Conservation (phyloP, 2,113 vertebrate genomes). For the Macheiramphus alcinus region DNA sequence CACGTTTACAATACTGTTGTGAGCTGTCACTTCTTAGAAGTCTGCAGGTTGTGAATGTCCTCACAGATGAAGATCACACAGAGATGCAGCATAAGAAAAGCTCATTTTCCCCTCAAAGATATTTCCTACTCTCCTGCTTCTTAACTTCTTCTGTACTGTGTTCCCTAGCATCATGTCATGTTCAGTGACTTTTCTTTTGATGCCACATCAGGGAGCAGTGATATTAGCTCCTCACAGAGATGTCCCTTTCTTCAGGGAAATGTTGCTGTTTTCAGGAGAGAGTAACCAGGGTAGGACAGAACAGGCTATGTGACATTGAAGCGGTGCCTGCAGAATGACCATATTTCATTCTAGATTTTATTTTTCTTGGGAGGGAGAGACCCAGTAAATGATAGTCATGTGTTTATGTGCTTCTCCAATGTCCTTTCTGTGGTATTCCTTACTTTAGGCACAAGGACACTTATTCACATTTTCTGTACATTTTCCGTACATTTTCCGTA, state of each 20-base stretch:
- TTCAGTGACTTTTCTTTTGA: neutral
- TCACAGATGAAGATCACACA: neutral
- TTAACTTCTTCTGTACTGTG: neutral
- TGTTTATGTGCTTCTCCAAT: neutral
- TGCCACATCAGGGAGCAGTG: neutral
- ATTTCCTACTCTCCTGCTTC: neutral
- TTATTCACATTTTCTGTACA: neutral
- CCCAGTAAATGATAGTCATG: neutral
- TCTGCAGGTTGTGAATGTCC: neutral
- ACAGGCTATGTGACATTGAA: neutral
- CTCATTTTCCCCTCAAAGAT: neutral
- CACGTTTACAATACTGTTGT: neutral
- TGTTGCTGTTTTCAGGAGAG: neutral
- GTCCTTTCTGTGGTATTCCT: neutral
- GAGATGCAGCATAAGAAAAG: neutral
- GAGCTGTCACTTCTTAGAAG: neutral
- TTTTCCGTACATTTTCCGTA: neutral
- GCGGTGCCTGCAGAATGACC: neutral
- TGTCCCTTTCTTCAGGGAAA: neutral
- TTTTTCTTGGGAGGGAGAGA: neutral
- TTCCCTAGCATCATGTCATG: rapidly evolving
- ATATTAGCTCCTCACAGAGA: neutral
- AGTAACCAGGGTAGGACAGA: neutral
- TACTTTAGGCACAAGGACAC: neutral
- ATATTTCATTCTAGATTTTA: neutral